Conservation (phyloP, 2,113 vertebrate genomes). For the Nestor notabilis region DNA sequence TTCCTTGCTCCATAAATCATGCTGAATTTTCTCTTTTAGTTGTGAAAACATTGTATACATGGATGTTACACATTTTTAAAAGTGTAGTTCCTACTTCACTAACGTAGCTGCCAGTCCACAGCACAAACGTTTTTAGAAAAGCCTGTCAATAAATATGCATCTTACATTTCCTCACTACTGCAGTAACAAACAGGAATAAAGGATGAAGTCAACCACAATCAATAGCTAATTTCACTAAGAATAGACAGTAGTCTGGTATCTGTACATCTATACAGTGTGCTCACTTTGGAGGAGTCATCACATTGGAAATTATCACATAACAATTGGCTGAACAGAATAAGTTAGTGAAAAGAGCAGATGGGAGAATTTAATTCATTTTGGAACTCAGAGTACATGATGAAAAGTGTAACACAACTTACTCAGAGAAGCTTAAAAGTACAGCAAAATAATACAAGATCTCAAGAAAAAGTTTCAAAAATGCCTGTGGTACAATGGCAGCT, state of each 20-base stretch:
- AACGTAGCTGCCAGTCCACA: neutral
- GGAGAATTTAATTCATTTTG: neutral
- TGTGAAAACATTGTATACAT: neutral
- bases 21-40: neutral
- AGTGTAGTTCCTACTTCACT: neutral
- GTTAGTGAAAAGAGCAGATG: neutral
- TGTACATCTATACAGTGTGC: neutral
- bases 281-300: neutral
- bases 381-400: neutral
- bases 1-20: neutral
- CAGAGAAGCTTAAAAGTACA: neutral
- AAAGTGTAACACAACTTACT: neutral
- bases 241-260: neutral
- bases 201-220: neutral
- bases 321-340: neutral
- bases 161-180: slow-evolving; percentile 9
- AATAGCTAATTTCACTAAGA: slow-evolving; percentile 42
- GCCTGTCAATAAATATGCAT: too few species aligned
- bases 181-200: neutral
- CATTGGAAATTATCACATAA: neutral
- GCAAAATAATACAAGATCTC: neutral
- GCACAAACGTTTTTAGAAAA: slow-evolving; percentile 1
- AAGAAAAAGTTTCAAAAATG: neutral
- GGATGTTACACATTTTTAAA: neutral
- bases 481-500: neutral